phyloP scores from a whole-genome alignment of 2,797 vertebrate species.

The Syngnathus acus region DNA sequence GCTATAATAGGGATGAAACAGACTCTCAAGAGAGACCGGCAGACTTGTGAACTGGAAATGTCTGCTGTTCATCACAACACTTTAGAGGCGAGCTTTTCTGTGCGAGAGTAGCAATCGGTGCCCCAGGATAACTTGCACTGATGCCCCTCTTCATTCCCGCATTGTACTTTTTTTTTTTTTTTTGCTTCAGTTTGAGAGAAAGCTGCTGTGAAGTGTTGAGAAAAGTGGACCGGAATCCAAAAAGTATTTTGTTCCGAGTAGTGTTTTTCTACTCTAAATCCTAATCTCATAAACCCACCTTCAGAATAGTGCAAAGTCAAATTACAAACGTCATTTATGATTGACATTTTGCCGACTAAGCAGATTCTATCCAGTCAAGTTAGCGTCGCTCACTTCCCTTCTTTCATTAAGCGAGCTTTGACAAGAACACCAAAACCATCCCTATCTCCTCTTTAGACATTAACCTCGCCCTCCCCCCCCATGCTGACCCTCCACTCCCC shows the following conservation, averaged over 20 bases:
- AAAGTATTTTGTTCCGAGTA: too few relatives aligned
- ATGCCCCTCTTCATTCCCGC: slow-evolving; percentile 69
- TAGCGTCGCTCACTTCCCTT: slow-evolving; percentile 4
- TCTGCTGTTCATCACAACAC: slow-evolving; percentile 75
- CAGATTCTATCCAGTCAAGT: too few relatives aligned
- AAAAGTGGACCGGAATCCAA: slow-evolving; percentile 36
- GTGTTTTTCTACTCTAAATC: neutral
- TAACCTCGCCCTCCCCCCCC: slow-evolving; percentile 15
- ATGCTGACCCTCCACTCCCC: slow-evolving; percentile 48
- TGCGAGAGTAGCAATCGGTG: slow-evolving; percentile 57
- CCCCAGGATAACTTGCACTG: slow-evolving; percentile 66
- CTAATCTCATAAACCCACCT: neutral
- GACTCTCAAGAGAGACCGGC: slow-evolving; percentile 78
- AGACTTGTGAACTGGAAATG: slow-evolving; percentile 81
- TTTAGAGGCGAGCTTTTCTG: slow-evolving; percentile 66
- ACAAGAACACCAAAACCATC: slow-evolving; percentile 28
- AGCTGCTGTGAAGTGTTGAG: slow-evolving; percentile 49
- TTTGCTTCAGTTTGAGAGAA: slow-evolving; percentile 49
- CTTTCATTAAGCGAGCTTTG: slow-evolving; percentile 10
- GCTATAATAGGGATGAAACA: slow-evolving; percentile 82
- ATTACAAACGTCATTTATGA: too few relatives aligned
- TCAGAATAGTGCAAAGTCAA: too few relatives aligned
- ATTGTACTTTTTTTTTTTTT: slow-evolving; percentile 54
- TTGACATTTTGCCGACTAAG: too few relatives aligned
- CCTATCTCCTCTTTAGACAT: slow-evolving; percentile 49